Evolutionary conservation across 1,140 invertebrate species (phyloP).

Genomic region (Pectinophora gossypiella): DNA sequence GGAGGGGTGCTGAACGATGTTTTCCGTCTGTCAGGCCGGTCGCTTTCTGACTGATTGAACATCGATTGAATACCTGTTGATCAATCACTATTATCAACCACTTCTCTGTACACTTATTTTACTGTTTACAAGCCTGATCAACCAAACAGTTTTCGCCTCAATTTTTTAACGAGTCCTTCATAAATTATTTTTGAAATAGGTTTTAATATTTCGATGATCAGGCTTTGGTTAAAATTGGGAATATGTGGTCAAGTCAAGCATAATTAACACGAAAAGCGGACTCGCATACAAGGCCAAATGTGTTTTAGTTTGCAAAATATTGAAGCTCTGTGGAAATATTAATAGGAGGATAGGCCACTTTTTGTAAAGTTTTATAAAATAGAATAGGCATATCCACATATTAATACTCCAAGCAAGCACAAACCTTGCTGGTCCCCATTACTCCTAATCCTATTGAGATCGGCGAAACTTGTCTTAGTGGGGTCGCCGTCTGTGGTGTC

Average conservation of each 20-base stretch:
- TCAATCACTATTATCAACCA: conserved; percentile 3
- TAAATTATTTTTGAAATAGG: neutral
- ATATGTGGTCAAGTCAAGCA: conserved; percentile 45
- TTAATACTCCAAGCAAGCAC: conserved; percentile 14
- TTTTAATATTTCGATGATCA: neutral
- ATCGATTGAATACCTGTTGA: conserved; percentile 21
- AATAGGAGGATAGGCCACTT: neutral
- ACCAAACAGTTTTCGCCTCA: neutral
- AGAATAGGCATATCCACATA: too few relatives aligned
- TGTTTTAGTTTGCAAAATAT: neutral
- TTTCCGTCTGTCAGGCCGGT: conserved; percentile 41
- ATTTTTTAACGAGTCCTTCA: neutral
- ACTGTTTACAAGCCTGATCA: neutral
- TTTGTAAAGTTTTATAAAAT: too few relatives aligned
- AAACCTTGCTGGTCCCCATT: conserved; percentile 72
- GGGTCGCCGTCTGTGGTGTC: conserved; percentile 72
- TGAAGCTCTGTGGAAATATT: neutral
- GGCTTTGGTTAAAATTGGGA: conserved; percentile 30
- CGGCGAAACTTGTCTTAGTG: conserved; percentile 84
- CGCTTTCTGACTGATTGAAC: conserved; percentile 17
- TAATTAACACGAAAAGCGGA: conserved; percentile 10
- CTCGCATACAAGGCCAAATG: conserved; percentile 6
- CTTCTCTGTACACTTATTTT: neutral
- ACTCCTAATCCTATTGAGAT: conserved; percentile 78
- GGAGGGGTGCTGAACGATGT: conserved; percentile 66